Base-by-base conservation (phyloP, 2,797 vertebrate species). In the Helarctos malayanus region DNA sequence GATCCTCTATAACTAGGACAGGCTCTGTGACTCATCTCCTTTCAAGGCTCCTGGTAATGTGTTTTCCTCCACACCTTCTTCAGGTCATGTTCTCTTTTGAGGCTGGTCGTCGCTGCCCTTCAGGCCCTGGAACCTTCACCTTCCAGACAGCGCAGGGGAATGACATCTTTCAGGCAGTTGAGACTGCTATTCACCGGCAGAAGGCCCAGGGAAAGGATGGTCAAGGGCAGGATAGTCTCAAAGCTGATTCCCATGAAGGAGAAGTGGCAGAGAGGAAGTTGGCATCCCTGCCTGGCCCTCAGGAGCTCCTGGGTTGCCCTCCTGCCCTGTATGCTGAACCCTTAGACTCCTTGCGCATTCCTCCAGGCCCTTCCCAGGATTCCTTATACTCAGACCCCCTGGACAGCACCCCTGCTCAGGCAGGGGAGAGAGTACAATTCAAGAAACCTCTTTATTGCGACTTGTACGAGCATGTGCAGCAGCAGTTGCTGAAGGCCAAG, bases 31-130 rank as follows among this genome's bases (percentile, higher is more conserved):
- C 69, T 81, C 59, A 38, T 14, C 57, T 59, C 14, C 63, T 71
- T 35, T n/a, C 75, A 29, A 10, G 65, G 38, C 88, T 79, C 45
- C 61, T n/a, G 18, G 54, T 94, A 69, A 94, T 23, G 5, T 16
- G 80, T 47, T 90, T 89, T 56, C 80, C 69, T 95, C 18, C 45
- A 52, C 11, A 25, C 29, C 71, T 11, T 88, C 68, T 80, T 15
- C 97, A 99, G 99, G 99, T 99, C 89, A 99, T 99, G 99, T 99
- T 99, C 97, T 99, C 99, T 0, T 99, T 99, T 0, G 99, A 99
- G 98, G 99, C 99, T 0, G 99, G 99, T 15, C 99, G 99, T 12
- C 99, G 99, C 92, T 99, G 99, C 0, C 99, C 99, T 45, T 99
- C 99, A 0, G 99, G 99, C n/a, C 99, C 99, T 0, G 99, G 99